Conservation (phyloP, 2,113 vertebrate genomes). For the Sinocyclocheilus rhinocerous region DNA sequence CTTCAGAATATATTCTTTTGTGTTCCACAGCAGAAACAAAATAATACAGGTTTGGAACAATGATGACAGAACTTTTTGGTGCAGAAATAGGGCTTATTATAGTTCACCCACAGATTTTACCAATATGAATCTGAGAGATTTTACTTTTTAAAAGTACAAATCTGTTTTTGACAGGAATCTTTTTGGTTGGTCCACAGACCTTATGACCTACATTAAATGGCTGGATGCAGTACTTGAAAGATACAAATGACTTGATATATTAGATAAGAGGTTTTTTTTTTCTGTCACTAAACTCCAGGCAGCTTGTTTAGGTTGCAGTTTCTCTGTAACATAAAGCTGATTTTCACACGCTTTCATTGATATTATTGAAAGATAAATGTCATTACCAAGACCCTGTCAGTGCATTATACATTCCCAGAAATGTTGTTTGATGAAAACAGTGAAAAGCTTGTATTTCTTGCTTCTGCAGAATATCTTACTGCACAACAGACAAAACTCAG, state of each 20-base stretch:
- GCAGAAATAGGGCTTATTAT: not conserved
- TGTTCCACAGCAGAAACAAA: not conserved
- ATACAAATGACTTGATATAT: too few species aligned
- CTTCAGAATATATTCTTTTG: not conserved
- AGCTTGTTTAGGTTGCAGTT: conserved; percentile 16
- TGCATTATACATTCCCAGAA: not conserved
- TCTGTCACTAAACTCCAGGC: not conserved
- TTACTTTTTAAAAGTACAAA: not conserved
- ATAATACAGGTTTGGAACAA: not conserved
- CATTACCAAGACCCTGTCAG: not conserved
- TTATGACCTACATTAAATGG: too few species aligned
- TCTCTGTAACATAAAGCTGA: not conserved
- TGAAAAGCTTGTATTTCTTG: not conserved
- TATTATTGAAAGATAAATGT: not conserved
- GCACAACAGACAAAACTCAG: conserved; percentile 92
- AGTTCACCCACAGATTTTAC: not conserved
- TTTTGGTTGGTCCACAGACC: not conserved
- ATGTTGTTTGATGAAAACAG: not conserved
- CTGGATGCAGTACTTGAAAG: too few species aligned
- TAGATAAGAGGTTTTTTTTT: too few species aligned
- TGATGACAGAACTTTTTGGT: not conserved
- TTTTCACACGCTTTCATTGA: not conserved
- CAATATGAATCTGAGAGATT: not conserved
- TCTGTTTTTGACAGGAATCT: not conserved
- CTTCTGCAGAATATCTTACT: conserved; percentile 87